These are phyloP conservation scores for Amphiprion clarkii DNA, from an alignment of 2,797 vertebrate genomes.

Conservation along the genomic window DNA sequence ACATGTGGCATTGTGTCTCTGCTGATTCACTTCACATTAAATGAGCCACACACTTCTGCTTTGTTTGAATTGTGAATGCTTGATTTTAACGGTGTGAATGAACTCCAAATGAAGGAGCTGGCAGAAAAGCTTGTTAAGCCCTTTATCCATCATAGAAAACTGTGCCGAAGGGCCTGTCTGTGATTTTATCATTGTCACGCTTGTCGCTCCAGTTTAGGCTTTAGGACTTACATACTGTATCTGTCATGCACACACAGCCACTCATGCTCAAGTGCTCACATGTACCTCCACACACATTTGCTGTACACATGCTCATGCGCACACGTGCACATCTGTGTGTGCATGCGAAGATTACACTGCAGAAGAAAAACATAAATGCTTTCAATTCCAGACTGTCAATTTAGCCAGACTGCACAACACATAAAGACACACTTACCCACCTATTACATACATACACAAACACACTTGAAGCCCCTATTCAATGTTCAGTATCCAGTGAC, in stretches of 20 bases:
- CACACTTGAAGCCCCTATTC: neutral
- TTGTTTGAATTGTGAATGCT: slow-evolving; percentile 58
- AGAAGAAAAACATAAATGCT: neutral
- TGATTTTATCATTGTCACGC: slow-evolving; percentile 72
- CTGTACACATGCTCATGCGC: slow-evolving; percentile 1
- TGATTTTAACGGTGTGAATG: slow-evolving; percentile 66
- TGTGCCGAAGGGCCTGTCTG: slow-evolving; percentile 65
- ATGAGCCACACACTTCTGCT: slow-evolving; percentile 54
- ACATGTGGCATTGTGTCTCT: slow-evolving; percentile 38
- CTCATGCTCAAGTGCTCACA: slow-evolving; percentile 5
- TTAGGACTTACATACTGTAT: slow-evolving; percentile 51
- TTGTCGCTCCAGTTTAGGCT: slow-evolving; percentile 68
- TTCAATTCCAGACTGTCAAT: neutral
- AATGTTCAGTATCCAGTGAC: neutral
- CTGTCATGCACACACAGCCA: slow-evolving; percentile 35
- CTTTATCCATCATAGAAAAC: slow-evolving; percentile 64
- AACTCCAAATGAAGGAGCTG: slow-evolving; percentile 65
- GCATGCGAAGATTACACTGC: neutral
- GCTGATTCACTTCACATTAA: slow-evolving; percentile 50
- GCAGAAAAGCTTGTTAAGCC: slow-evolving; percentile 72
- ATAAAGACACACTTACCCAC: neutral
- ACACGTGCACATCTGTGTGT: neutral
- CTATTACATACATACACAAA: neutral
- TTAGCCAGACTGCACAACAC: neutral
- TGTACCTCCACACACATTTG: slow-evolving; percentile 10